phyloP scores from a whole-genome alignment of 1,140 invertebrate genomes.

The Drosophila micromelanica region DNA sequence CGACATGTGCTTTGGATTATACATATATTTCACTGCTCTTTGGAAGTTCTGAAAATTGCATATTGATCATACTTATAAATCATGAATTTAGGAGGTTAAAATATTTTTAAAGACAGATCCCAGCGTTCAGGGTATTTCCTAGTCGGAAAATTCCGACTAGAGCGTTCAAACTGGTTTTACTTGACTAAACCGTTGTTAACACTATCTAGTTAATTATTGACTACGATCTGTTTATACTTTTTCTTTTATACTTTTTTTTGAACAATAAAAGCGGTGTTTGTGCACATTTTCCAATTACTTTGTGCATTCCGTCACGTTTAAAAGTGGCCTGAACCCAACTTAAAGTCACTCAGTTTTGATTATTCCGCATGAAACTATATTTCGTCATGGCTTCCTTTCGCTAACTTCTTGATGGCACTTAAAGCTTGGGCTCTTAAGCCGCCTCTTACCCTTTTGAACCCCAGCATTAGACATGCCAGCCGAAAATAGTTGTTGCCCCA shows the following conservation, averaged over 20 bases:
- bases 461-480: slow-evolving; percentile 42
- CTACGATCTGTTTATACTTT: no score
- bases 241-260: no score
- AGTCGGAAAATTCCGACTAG: no score
- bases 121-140: no score
- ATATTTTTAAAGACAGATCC: no score
- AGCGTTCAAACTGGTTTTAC: no score
- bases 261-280: neutral
- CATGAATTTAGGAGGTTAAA: no score
- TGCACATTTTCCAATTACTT: neutral
- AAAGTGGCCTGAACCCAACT: slow-evolving; percentile 15
- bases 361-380: slow-evolving; percentile 35
- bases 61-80: no score
- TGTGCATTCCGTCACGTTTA: neutral
- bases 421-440: slow-evolving; percentile 32
- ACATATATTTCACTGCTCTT: no score
- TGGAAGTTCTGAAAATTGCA: no score
- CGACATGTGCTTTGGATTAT: no score
- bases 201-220: neutral
- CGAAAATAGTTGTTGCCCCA: slow-evolving; percentile 46
- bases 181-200: no score
- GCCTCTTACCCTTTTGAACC: slow-evolving; percentile 46
- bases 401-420: slow-evolving; percentile 49
- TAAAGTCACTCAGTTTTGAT: slow-evolving; percentile 29
- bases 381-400: slow-evolving; percentile 33